phyloP scores from a whole-genome alignment of 2,888 invertebrate species.

The Tachina fera region DNA sequence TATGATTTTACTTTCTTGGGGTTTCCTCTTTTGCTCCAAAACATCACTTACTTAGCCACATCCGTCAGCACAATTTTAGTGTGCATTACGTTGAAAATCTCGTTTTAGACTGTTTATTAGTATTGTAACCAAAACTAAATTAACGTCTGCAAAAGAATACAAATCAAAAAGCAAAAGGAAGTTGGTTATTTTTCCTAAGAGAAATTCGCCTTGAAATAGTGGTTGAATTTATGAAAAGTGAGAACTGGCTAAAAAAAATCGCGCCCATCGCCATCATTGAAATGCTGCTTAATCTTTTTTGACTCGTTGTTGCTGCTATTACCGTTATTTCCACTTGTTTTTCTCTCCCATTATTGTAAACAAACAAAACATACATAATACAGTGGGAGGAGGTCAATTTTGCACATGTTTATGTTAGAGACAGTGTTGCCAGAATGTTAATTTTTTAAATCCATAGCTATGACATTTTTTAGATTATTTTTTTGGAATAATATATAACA shows the following conservation, averaged over 20 bases:
- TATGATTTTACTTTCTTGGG: background rate
- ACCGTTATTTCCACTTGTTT: constrained; percentile 40
- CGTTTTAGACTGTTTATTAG: constrained; percentile 69
- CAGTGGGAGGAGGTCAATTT: background rate
- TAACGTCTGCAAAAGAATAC: constrained; percentile 51
- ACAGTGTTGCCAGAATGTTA: background rate
- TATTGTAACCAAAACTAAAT: constrained; percentile 48
- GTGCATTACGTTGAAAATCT: constrained; percentile 67
- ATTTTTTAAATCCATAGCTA: background rate
- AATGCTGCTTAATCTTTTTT: constrained; percentile 1
- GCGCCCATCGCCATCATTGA: constrained; percentile 6
- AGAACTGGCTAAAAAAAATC: constrained; percentile 51
- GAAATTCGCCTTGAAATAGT: constrained; percentile 53
- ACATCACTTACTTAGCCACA: constrained; percentile 62
- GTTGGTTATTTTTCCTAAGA: constrained; percentile 61
- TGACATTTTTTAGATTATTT: background rate
- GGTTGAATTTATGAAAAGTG: constrained; percentile 43
- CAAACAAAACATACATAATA: constrained; percentile 52
- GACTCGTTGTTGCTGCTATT: constrained; percentile 23
- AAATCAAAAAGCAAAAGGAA: constrained; percentile 41
- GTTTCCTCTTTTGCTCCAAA: constrained; percentile 37
- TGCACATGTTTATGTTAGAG: constrained; percentile 43
- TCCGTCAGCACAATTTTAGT: constrained; percentile 62
- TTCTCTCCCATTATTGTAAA: constrained; percentile 44
- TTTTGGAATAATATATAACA: too few relatives aligned